Percentiles rank a stretch among this genome's conserved stretches.
phyloP scores from a whole-genome alignment of 2,113 vertebrate species.

The Rutilus rutilus region DNA sequence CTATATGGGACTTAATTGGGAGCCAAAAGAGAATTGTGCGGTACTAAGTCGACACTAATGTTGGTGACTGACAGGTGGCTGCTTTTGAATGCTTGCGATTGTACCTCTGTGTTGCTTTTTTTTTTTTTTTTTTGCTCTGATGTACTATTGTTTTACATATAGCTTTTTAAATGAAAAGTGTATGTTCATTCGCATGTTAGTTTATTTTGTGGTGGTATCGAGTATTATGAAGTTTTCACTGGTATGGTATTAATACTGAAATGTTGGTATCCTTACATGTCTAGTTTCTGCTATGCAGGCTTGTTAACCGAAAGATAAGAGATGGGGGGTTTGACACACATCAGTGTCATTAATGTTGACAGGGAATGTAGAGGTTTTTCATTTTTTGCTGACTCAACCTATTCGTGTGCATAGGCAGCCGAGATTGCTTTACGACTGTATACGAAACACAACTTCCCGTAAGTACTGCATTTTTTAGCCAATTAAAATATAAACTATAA shows the following conservation, averaged over 20 bases:
- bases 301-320: not conserved
- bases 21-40: not conserved
- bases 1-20: too few relatives aligned
- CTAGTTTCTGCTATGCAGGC: not conserved
- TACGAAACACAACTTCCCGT: not conserved
- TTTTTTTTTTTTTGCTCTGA: not conserved
- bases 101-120: not conserved
- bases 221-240: not conserved
- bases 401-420: not conserved
- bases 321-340: too few relatives aligned
- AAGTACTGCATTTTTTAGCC: not conserved
- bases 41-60: not conserved
- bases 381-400: not conserved
- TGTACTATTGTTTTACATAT: not conserved
- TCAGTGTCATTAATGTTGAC: not conserved
- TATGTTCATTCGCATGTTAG: not conserved
- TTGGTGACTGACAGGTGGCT: not conserved
- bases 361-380: not conserved
- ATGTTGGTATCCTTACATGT: not conserved
- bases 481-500: not conserved
- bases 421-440: not conserved
- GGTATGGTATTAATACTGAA: not conserved
- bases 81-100: not conserved
- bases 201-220: not conserved
- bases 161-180: not conserved